Conservation (phyloP, 2,113 vertebrate genomes). For the Tyto alba region DNA sequence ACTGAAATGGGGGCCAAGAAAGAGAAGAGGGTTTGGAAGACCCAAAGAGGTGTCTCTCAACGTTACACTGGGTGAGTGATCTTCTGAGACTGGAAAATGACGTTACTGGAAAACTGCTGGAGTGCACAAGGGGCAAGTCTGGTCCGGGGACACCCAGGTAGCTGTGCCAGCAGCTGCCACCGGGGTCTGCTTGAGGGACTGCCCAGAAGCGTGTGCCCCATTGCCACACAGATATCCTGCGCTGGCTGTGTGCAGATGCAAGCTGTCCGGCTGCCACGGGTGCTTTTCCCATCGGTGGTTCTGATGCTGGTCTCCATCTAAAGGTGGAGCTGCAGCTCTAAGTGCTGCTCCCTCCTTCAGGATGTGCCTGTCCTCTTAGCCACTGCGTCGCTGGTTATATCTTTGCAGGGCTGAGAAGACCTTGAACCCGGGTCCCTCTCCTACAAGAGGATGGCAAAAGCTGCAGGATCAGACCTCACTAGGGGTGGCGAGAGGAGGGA, state of each 20-base stretch:
- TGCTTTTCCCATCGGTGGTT: neutral
- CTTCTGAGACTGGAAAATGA: neutral
- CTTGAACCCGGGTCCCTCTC: neutral
- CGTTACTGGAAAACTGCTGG: neutral
- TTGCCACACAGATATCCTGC: rapidly evolving
- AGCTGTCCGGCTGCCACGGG: neutral
- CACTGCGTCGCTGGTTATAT: neutral
- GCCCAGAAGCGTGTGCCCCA: neutral
- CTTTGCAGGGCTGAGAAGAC: neutral
- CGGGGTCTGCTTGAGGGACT: neutral
- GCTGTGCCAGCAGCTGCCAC: neutral
- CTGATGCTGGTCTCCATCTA: neutral
- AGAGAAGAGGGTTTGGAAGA: neutral
- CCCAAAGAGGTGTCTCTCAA: neutral
- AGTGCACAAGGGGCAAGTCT: neutral
- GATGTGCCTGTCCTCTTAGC: neutral
- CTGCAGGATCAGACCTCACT: neutral
- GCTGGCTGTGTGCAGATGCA: rapidly evolving
- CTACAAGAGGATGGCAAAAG: neutral
- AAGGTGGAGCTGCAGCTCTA: constrained; percentile 19
- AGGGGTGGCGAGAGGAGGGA: neutral
- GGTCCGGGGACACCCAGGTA: neutral
- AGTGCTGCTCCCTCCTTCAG: neutral
- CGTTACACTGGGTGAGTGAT: rapidly evolving
- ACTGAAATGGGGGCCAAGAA: neutral